phyloP scores from a whole-genome alignment of 2,888 invertebrate genomes.

The Ornithoptera priamus region DNA sequence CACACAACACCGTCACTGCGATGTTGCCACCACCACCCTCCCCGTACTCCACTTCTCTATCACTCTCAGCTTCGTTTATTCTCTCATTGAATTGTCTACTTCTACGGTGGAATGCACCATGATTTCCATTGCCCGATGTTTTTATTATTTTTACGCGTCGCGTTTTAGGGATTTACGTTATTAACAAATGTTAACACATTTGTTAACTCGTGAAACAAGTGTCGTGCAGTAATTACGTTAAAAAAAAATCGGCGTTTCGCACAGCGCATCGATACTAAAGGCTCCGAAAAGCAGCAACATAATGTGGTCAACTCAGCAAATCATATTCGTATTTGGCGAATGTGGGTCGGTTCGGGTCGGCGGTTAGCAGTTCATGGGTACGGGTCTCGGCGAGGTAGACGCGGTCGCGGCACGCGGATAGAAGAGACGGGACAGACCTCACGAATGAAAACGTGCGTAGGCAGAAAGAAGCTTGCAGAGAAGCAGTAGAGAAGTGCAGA shows the following conservation, averaged over 20 bases:
- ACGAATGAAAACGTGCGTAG: slow-evolving; percentile 77
- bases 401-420: slow-evolving; percentile 49
- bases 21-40: slow-evolving; percentile 65
- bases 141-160: slow-evolving; percentile 7
- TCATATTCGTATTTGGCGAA: slow-evolving; percentile 56
- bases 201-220: not conserved
- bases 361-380: slow-evolving; percentile 48
- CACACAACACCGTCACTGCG: slow-evolving; percentile 76
- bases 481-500: slow-evolving; percentile 81
- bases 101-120: not conserved
- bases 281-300: slow-evolving; percentile 72
- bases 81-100: slow-evolving; percentile 19
- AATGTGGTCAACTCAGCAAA: slow-evolving; percentile 67
- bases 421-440: slow-evolving; percentile 56
- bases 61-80: slow-evolving; percentile 65
- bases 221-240: not conserved
- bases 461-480: slow-evolving; percentile 80
- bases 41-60: slow-evolving; percentile 77
- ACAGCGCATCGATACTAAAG: slow-evolving; percentile 62
- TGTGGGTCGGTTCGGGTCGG: slow-evolving; percentile 58
- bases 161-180: not conserved
- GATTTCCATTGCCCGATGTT: not conserved
- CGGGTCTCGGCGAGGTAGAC: slow-evolving; percentile 35
- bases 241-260: slow-evolving; percentile 42
- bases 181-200: not conserved